phyloP scores from a whole-genome alignment of 2,797 vertebrate genomes.

The Onychomys arenicola region DNA sequence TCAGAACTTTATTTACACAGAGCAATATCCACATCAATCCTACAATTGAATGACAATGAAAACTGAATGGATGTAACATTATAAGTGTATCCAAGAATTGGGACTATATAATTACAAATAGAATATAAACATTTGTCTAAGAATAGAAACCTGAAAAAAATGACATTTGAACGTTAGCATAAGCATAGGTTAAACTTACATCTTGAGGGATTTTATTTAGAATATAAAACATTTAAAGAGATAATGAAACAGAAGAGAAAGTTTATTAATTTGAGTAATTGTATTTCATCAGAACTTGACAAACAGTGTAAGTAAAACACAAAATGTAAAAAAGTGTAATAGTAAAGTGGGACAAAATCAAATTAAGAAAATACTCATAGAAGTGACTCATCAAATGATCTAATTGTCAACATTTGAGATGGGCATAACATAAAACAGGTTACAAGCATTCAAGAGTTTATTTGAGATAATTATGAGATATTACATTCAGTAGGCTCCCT shows the following conservation, averaged over 20 bases:
- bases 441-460: not conserved
- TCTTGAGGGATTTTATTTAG: slow-evolving; percentile 48
- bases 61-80: not conserved
- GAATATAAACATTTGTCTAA: slow-evolving; percentile 2
- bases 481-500: not conserved
- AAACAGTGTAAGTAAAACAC: not conserved
- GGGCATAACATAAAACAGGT: not conserved
- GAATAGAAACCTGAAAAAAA: slow-evolving; percentile 12
- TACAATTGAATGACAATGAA: slow-evolving; percentile 3
- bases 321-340: slow-evolving; percentile 33
- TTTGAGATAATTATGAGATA: not conserved
- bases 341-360: not conserved
- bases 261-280: not conserved
- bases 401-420: slow-evolving; percentile 23
- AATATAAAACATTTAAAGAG: slow-evolving; percentile 40
- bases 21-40: no score
- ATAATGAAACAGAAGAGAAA: slow-evolving; percentile 2
- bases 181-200: not conserved
- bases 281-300: slow-evolving; percentile 38
- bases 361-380: slow-evolving; percentile 41
- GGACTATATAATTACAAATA: slow-evolving; percentile 19
- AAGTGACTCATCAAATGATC: not conserved
- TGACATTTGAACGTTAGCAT: slow-evolving; percentile 13
- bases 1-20: no score
- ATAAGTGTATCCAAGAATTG: slow-evolving; percentile 26